Conservation (phyloP, 2,113 vertebrate genomes). For the Rhinopomastus cyanomelas region DNA sequence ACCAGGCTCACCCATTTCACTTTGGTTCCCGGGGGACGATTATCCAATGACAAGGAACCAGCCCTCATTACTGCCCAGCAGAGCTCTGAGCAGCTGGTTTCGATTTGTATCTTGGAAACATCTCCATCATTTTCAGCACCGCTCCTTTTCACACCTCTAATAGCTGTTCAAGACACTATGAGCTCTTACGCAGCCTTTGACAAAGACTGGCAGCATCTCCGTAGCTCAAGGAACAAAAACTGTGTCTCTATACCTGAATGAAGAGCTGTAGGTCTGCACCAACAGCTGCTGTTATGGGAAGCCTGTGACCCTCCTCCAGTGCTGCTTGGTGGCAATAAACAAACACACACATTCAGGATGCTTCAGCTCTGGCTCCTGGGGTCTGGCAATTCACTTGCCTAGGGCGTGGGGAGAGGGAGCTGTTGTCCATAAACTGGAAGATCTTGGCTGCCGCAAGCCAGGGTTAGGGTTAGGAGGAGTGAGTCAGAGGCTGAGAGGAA, state of each 20-base stretch:
- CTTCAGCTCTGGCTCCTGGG: no score
- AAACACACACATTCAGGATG: fast-evolving
- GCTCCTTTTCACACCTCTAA: neutral
- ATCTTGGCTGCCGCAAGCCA: no score
- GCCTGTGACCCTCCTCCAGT: neutral
- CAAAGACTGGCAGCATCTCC: neutral
- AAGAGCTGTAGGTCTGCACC: neutral
- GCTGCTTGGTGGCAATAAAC: neutral
- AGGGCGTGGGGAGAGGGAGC: no score
- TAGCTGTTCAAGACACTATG: neutral
- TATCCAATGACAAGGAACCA: neutral
- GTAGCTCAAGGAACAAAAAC: neutral
- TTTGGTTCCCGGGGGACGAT: neutral
- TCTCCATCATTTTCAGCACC: neutral
- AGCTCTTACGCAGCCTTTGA: neutral
- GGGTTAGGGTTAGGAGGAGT: no score
- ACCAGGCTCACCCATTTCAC: neutral
- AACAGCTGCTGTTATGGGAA: neutral
- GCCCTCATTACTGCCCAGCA: neutral
- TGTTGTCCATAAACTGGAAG: no score
- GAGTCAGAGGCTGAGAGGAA: neutral
- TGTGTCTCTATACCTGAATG: neutral
- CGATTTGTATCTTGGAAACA: neutral
- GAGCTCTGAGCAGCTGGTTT: neutral
- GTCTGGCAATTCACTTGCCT: no score